Conservation (phyloP, 2,113 vertebrate species). For the Corythaixoides concolor region DNA sequence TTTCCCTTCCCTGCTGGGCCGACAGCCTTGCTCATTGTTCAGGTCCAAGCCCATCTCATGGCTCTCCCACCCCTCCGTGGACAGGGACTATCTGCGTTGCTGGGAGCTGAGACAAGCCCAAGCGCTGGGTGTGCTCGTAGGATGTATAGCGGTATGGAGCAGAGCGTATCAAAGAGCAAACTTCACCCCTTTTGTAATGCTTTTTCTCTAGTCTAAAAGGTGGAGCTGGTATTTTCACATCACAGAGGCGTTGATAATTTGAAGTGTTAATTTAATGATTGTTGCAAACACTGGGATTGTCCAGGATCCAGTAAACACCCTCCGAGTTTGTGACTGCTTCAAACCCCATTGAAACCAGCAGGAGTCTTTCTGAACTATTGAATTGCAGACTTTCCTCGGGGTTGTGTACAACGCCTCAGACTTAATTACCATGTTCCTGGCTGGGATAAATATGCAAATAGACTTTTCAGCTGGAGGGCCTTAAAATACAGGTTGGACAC, state of each 20-base stretch:
- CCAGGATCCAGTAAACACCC: slow-evolving; percentile 1
- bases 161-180: not conserved
- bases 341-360: slow-evolving; percentile 38
- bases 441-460: slow-evolving; percentile 64
- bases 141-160: fast-evolving
- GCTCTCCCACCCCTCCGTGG: not conserved
- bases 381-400: slow-evolving; percentile 58
- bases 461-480: slow-evolving; percentile 59
- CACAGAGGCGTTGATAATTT: not conserved
- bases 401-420: slow-evolving; percentile 55
- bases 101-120: not conserved
- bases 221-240: not conserved
- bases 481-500: slow-evolving; percentile 59
- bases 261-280: slow-evolving; percentile 31
- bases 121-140: fast-evolving
- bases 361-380: slow-evolving; percentile 56
- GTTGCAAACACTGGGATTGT: not conserved
- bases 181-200: not conserved
- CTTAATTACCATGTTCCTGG: slow-evolving; percentile 60
- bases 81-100: not conserved
- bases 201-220: not conserved
- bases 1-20: not conserved
- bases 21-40: not conserved
- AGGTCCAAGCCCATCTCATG: not conserved
- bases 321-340: not conserved